These are phyloP conservation scores for Daubentonia madagascariensis DNA, from an alignment of 2,113 vertebrate species.

Conservation along the genomic window DNA sequence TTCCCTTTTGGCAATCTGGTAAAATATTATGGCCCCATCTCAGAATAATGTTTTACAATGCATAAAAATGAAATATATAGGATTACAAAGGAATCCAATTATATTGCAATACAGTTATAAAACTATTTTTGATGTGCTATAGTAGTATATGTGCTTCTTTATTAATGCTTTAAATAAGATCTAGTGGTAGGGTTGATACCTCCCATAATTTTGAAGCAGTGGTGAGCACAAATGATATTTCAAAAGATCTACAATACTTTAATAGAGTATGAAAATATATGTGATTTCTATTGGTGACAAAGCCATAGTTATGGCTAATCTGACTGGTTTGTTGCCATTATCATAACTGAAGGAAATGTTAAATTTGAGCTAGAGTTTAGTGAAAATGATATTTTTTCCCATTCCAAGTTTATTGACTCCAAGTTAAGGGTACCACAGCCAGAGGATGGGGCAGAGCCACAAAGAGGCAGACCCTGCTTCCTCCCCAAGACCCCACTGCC, in stretches of 20 bases:
- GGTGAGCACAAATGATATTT: constrained; percentile 48
- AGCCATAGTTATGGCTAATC: background rate
- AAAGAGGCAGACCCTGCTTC: background rate
- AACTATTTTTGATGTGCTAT: constrained; percentile 38
- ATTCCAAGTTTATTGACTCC: background rate
- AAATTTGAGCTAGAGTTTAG: constrained; percentile 29
- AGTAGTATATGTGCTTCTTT: constrained; percentile 50
- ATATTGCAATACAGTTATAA: constrained; percentile 31
- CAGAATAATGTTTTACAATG: constrained; percentile 38
- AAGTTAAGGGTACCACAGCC: background rate
- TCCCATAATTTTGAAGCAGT: constrained; percentile 49
- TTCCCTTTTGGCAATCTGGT: background rate
- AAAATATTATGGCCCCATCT: background rate
- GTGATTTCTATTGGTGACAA: constrained; percentile 28
- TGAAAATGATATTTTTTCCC: background rate
- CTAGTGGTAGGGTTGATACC: constrained; percentile 37
- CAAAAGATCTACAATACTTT: constrained; percentile 14
- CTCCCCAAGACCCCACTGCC: background rate
- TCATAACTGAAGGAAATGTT: constrained; percentile 24
- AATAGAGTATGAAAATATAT: background rate
- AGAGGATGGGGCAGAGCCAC: background rate
- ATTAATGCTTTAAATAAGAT: constrained; percentile 67
- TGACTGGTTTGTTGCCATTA: background rate
- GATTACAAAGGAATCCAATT: constrained; percentile 50
- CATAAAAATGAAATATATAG: constrained; percentile 51